Evolutionary conservation across 2,797 vertebrate genomes (phyloP).

Genomic region (Anguilla pacifica): DNA sequence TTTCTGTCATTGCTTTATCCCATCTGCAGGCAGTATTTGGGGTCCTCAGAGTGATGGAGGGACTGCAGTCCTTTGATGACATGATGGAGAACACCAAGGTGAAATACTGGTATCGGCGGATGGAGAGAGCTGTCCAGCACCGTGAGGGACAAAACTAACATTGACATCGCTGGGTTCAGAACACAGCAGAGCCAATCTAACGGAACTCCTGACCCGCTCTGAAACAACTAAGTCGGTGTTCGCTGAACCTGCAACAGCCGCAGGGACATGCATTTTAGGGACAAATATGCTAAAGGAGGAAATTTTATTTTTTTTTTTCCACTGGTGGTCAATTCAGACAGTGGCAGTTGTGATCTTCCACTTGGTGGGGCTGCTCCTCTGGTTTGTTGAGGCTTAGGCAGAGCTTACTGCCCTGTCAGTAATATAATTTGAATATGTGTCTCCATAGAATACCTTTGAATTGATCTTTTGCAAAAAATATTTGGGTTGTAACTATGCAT

Average conservation of each 20-base stretch:
- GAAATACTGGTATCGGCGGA: constrained; percentile 84
- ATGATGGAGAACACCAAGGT: constrained; percentile 90
- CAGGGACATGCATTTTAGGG: background rate
- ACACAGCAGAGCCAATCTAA: background rate
- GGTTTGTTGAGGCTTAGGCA: constrained; percentile 2
- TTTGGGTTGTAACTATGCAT: constrained; percentile 2
- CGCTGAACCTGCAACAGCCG: background rate
- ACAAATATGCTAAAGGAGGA: background rate
- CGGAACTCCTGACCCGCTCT: background rate
- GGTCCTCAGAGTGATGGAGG: constrained; percentile 93
- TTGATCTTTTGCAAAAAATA: background rate
- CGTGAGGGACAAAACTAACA: constrained; percentile 55
- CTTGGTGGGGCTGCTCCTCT: background rate
- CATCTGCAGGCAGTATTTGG: constrained; percentile 87
- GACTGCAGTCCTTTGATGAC: constrained; percentile 89
- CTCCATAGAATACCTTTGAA: background rate
- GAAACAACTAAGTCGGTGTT: background rate
- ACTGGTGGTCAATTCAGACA: background rate
- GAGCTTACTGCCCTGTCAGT: background rate
- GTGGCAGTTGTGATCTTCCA: background rate
- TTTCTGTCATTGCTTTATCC: constrained; percentile 14
- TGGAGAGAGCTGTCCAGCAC: constrained; percentile 76
- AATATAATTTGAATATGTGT: background rate
- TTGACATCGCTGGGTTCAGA: background rate
- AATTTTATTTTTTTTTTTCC: background rate